Conservation (phyloP, 2,888 invertebrate genomes). For the Caenorhabditis afra region DNA sequence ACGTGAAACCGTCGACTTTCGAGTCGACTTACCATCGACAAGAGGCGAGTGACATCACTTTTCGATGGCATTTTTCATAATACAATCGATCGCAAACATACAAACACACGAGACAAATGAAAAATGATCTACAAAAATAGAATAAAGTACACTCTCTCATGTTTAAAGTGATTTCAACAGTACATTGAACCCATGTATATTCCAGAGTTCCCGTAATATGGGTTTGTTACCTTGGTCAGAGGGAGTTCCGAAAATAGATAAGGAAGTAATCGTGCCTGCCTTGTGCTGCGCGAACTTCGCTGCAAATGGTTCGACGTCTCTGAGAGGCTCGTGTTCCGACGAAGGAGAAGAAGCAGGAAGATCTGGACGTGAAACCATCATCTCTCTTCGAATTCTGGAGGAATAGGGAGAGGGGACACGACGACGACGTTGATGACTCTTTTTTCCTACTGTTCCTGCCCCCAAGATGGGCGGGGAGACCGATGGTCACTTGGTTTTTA, state of each 20-base stretch:
- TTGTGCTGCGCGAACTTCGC: slow-evolving; percentile 26
- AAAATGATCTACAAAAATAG: slow-evolving; percentile 10
- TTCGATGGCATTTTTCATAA: slow-evolving; percentile 27
- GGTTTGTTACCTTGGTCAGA: slow-evolving; percentile 55
- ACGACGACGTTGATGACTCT: slow-evolving; percentile 29
- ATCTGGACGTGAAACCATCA: slow-evolving; percentile 55
- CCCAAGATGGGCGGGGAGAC: slow-evolving; percentile 41
- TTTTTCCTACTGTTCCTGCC: slow-evolving; percentile 17
- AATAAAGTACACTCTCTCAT: slow-evolving; percentile 4
- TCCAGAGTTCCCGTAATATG: slow-evolving; percentile 3
- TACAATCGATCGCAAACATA: slow-evolving; percentile 35
- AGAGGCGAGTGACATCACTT: slow-evolving; percentile 34
- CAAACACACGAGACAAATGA: background rate
- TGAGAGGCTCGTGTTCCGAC: slow-evolving; percentile 18
- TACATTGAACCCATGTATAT: slow-evolving; percentile 33
- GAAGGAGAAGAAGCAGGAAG: slow-evolving; percentile 27
- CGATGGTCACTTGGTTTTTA: slow-evolving; percentile 40
- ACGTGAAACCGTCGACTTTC: slow-evolving; percentile 31
- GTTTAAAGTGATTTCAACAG: background rate
- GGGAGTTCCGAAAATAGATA: slow-evolving; percentile 62
- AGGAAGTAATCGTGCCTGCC: slow-evolving; percentile 57
- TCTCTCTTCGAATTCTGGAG: slow-evolving; percentile 14
- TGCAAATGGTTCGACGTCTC: slow-evolving; percentile 35
- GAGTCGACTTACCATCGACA: slow-evolving; percentile 28
- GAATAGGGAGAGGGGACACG: slow-evolving; percentile 11